A percentile compares a stretch with the other conserved stretches of the same genome.
Evolutionary conservation across 2,888 invertebrate species (phyloP).

Genomic region (Coelopa pilipes): DNA sequence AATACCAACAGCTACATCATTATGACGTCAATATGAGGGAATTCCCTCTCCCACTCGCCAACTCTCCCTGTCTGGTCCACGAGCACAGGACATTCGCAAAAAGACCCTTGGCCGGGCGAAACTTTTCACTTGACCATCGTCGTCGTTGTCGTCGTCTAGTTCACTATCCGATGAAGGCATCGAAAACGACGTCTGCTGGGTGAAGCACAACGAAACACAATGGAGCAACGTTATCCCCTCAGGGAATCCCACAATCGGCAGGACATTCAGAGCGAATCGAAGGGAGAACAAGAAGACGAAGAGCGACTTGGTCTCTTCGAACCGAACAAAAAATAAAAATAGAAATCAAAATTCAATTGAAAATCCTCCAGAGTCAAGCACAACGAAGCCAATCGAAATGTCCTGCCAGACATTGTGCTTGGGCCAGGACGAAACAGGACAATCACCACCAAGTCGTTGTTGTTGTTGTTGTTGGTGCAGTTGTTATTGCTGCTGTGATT

Average conservation of each 20-base stretch:
- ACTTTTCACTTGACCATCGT: constrained; percentile 64
- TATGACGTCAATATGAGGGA: constrained; percentile 24
- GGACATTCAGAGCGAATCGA: neutral
- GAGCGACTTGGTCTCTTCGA: constrained; percentile 33
- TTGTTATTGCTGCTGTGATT: too few relatives aligned
- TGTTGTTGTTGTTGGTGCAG: constrained; percentile 1
- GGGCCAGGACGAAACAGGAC: too few relatives aligned
- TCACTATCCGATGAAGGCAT: too few relatives aligned
- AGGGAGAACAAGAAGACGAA: constrained; percentile 21
- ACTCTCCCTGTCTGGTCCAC: neutral
- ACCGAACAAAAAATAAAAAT: constrained; percentile 40
- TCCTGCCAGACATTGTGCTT: constrained; percentile 17
- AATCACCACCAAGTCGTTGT: neutral
- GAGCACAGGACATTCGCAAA: constrained; percentile 45
- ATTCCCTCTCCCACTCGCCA: neutral
- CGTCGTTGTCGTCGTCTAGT: too few relatives aligned
- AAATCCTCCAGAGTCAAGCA: constrained; percentile 28
- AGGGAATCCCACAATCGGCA: too few relatives aligned
- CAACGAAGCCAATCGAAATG: constrained; percentile 63
- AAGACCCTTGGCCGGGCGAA: constrained; percentile 45
- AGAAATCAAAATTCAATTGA: constrained; percentile 53
- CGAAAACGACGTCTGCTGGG: too few relatives aligned
- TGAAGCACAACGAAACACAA: too few relatives aligned
- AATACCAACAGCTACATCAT: constrained; percentile 23
- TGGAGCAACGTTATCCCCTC: too few relatives aligned